Evolutionary conservation across 2,888 invertebrate species (phyloP), one percentile per base, ranked within the genome.

Genomic region (Osmoderma eremita): DNA sequence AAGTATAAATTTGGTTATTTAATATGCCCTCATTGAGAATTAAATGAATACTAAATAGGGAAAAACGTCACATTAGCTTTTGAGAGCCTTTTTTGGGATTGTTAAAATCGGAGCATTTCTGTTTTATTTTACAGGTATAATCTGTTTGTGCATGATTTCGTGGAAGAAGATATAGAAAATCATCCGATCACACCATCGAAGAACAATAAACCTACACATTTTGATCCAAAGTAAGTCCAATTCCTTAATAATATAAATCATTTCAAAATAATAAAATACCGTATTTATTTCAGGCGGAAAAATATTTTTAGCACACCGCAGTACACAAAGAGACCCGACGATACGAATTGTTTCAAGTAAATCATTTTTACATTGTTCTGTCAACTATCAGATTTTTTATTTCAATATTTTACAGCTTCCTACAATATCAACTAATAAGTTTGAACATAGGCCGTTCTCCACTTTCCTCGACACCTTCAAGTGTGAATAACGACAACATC

Each of bases 131-230:
- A 18, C 12, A 18, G 38, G 2, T 4, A 42, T 8, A 45, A 12
- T 24, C 10, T 22, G 8, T 13, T 15, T 10, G 42, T 1, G 22
- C 22, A n/a, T 22, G 24, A 10, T 24, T 61, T 61, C 41, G n/a
- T 45, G 1, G 58, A 41, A 30, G 58, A 61, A 61, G 58, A 61
- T n/a, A 61, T 61, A 4, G 45, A 61, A 30, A 45, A 45, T 22
- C 30, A 61, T 12, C 58, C 58, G 3, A 17, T 61, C 20, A 61
- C 58, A 30, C 58, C 58, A 30, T 61, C 58, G 24, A 45, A 18
- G 17, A 45, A 45, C 15, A 30, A 12, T 1, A 13, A 17, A 10
- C 4, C 30, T 6, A 2, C 30, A 30, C 1, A 1, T 45, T 4
- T 15, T 13, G n/a, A 10, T 24, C 17, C 24, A 4, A 24, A 12